phyloP scores from a whole-genome alignment of 2,888 invertebrate species.

The Drosophila macrospina region DNA sequence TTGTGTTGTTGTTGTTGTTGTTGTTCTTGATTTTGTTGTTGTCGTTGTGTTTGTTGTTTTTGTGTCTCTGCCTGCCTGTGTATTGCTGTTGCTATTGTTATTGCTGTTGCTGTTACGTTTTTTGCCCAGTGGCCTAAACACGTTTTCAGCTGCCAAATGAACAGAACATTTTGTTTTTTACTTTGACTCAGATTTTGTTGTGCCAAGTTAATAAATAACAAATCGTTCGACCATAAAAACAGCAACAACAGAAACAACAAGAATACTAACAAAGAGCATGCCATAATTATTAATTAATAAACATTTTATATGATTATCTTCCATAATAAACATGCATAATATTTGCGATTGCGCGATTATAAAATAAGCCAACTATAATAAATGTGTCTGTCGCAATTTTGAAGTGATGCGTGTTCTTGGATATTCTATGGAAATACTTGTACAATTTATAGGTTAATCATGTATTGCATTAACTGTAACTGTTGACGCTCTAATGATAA shows the following conservation, averaged over 20 bases:
- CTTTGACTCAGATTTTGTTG: conserved; percentile 26
- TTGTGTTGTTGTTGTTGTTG: background rate
- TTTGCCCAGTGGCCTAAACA: conserved; percentile 36
- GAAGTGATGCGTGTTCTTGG: conserved; percentile 11
- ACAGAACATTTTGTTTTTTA: conserved; percentile 25
- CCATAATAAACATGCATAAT: conserved; percentile 44
- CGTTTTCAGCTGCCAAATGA: conserved; percentile 32
- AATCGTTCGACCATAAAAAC: conserved; percentile 61
- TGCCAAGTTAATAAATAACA: conserved; percentile 62
- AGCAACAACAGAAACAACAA: conserved; percentile 33
- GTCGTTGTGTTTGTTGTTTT: too few relatives aligned
- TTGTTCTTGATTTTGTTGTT: background rate
- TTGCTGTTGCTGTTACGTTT: conserved; percentile 3
- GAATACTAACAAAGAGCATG: conserved; percentile 42
- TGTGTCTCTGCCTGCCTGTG: too few relatives aligned
- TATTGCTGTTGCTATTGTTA: conserved; percentile 4
- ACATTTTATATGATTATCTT: conserved; percentile 55
- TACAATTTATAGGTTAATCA: conserved; percentile 10
- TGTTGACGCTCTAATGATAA: background rate
- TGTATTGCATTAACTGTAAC: conserved; percentile 11
- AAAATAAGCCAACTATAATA: conserved; percentile 44
- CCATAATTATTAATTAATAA: conserved; percentile 67
- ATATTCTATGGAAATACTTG: conserved; percentile 2
- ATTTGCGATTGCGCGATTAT: conserved; percentile 37
- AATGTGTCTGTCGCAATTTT: conserved; percentile 30